Base-by-base conservation (phyloP, 2,888 invertebrate species). In the Temnothorax ravouxi region DNA sequence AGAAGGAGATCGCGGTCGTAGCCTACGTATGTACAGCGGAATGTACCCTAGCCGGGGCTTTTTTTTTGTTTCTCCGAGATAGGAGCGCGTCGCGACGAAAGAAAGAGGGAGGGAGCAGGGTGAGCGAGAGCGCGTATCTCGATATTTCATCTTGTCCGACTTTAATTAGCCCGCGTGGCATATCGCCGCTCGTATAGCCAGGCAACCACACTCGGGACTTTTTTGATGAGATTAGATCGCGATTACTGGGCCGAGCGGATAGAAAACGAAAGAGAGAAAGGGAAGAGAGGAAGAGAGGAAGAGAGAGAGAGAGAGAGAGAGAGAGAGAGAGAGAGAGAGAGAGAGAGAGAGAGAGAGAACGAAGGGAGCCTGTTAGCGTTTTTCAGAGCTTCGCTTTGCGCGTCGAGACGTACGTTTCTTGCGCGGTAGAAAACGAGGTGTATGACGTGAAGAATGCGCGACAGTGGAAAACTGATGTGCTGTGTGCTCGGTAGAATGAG, bases 141-240 rank as follows among this genome's bases (percentile, higher is more conserved):
- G 87, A 86, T 88, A 86, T 88, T 85, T 86, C 87, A 88, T 88
- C 86, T 87, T 64, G 54, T 62, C 75, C 61, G 86, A 85, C 84
- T 88, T 87, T 88, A 88, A 88, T 88, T 88, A 88, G 86, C 88
- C 75, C 84, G 64, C 72, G 84, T 59, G 54, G 76, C 62, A 79
- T 84, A 86, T 84, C 84, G 81, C 77, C 59, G 74, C 79, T 74
- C 59, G 82, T 75, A 59, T 75, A 59, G 72, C 72, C 29, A 50
- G 71, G 71, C 71, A 52, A 67, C 69, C 47, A 59, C 52, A 44
- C 76, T 84, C 79, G 8, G 25, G 21, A 85, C 69, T 86, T 80
- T 87, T 85, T 69, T 77, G 77, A 84, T 82, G 61, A 67, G 80
- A 81, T 84, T 77, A 79, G 84, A 86, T 86, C 82, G 87, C 84